phyloP scores from a whole-genome alignment of 2,113 vertebrate species.

The Ovibos moschatus region DNA sequence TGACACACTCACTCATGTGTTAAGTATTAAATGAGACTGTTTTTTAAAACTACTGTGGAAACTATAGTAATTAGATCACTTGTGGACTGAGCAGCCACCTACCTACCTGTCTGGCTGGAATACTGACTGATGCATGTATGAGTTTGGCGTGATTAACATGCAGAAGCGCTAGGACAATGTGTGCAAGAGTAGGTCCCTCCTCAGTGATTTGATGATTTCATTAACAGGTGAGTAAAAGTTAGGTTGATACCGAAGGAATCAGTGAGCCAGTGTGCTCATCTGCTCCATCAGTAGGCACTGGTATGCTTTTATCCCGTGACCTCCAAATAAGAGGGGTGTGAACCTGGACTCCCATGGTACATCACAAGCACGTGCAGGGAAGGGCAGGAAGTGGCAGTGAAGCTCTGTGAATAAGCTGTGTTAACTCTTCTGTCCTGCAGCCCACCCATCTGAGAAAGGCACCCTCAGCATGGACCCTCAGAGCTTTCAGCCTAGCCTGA shows the following conservation, averaged over 20 bases:
- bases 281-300: neutral
- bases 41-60: neutral
- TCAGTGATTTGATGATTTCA: neutral
- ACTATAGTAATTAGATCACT: neutral
- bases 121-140: neutral
- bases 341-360: neutral
- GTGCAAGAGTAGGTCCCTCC: neutral
- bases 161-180: neutral
- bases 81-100: neutral
- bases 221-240: slow-evolving; percentile 46
- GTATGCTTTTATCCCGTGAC: neutral
- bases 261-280: neutral
- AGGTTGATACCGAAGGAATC: neutral
- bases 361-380: neutral
- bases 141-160: neutral
- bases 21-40: neutral
- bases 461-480: neutral
- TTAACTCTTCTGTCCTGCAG: neutral
- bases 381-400: neutral
- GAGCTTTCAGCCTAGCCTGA: neutral
- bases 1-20: neutral
- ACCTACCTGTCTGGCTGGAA: neutral
- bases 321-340: neutral
- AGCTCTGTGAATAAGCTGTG: neutral
- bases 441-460: neutral